Evolutionary conservation across 2,888 invertebrate species (phyloP), one percentile per base, ranked within the genome.

Genomic region (Orgyia antiqua): DNA sequence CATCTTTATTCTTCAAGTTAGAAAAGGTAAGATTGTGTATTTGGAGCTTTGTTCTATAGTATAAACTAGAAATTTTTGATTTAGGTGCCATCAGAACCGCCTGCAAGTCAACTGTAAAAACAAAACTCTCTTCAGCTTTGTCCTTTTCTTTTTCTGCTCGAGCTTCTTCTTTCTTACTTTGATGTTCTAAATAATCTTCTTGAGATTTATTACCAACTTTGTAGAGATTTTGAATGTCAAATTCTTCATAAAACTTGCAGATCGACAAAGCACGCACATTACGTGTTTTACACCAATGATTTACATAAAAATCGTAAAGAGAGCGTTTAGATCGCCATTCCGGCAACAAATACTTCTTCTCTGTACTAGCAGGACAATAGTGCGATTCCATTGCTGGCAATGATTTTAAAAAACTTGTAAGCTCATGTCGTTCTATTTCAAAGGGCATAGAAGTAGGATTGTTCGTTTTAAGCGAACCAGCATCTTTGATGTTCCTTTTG

Each of bases 1-100:
- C 44, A 31, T 44, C 35, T 23, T 42, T 38, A 10, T 32, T 43
- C 10, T 33, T 41, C 10, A 31, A 27, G 19, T 31, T 28, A 10
- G 24, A 33, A 27, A 36, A 35, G 20, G 31, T 32, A 9, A 35
- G 24, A 10, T 42, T 39, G 27, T 42, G 39, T 18, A 44, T 26
- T 36, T 36, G 28, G 17, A 42, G 33, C 23, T 45, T 45, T 7
- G 42, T 42, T 45, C 31, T 42, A 9, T 45, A 42, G 23, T 42
- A 42, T 9, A 39, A 19, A 3, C 20, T 39, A 19, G 27, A 30
- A 10, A 33, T 26, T 20, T 37, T 45, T 3, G 45, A 45, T 28
- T 29, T 26, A 12, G 40, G 40, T 13, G 32, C 36, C 26, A 39
- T 23, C 27, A 40, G 26, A 13, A 47, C 40, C 2, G 39, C 44